Evolutionary conservation across 2,113 vertebrate genomes (phyloP).

Genomic region (Pongo pygmaeus): DNA sequence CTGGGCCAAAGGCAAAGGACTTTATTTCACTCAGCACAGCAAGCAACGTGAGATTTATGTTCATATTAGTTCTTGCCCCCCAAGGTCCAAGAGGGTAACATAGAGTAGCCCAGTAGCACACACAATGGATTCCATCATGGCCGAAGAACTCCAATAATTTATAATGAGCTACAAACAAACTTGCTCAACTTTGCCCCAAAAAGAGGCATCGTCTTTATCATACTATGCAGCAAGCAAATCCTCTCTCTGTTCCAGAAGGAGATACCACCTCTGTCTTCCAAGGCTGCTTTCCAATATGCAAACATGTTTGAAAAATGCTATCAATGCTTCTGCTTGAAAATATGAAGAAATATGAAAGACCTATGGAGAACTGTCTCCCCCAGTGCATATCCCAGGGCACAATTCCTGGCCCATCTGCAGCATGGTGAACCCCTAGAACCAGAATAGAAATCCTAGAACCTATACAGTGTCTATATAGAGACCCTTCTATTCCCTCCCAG

Average conservation of each 20-base stretch:
- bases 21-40: not conserved
- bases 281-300: not conserved
- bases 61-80: not conserved
- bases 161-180: not conserved
- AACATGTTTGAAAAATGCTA: not conserved
- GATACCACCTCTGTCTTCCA: not conserved
- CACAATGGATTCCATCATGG: not conserved
- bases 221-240: not conserved
- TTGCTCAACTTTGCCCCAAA: not conserved
- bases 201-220: not conserved
- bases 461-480: not conserved
- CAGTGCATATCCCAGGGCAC: not conserved
- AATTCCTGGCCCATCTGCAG: not conserved
- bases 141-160: not conserved
- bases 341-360: not conserved
- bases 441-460: not conserved
- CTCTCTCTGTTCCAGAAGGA: not conserved
- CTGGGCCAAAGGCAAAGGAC: not conserved
- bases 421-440: not conserved
- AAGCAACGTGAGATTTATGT: not conserved
- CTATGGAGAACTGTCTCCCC: not conserved
- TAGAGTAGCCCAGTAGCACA: not conserved
- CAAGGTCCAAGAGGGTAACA: not conserved
- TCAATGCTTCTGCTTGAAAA: not conserved
- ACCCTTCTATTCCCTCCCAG: not conserved